Base-by-base conservation (phyloP, 2,888 invertebrate genomes). In the Reticulitermes lucifugus region DNA sequence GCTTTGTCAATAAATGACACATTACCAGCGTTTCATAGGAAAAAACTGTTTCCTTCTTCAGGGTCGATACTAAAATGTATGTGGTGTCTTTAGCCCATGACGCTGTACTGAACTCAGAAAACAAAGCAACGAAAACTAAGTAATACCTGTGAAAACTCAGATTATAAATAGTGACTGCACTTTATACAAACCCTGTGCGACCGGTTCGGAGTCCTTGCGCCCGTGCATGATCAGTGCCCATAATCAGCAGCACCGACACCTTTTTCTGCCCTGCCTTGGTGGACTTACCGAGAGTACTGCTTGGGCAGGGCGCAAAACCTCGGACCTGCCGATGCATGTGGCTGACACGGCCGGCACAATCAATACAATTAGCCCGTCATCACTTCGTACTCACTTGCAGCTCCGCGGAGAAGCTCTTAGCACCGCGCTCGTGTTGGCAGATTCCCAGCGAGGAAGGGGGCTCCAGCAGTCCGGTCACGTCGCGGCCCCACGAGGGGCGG, bases 321-420 rank as follows among this genome's bases (percentile, higher is more conserved):
- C 65, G 25, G 65, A 65, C 65, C 6, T 65, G 65, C 25, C 25
- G 65, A 65, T 25, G n/a, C 6, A 7, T 9, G 65, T 2, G 65
- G 65, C 65, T 65, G 65, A n/a, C 65, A 65, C 65, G 65, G 65
- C 65, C 25, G 25, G 65, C 65, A 65, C 65, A 65, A 65, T 65
- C 65, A 65, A 65, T 65, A 65, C 65, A 65, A 65, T 65, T 65
- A 65, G 65, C 9, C 65, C 9, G n/a, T n/a, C 65, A 65, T 65
- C 65, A 65, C 65, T n/a, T 65, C n/a, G 65, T 25, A 65, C 65
- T 65, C 25, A 65, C 65, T 7, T n/a, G 65, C n/a, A 10, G 65
- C 65, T 65, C 65, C 10, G 65, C 1, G n/a, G 25, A 65, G 65
- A n/a, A 65, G 6, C 55, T 55, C 55, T 18, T 14, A 18, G 55